Conservation (phyloP, 1,140 invertebrate species). For the Caenorhabditis inopinata region DNA sequence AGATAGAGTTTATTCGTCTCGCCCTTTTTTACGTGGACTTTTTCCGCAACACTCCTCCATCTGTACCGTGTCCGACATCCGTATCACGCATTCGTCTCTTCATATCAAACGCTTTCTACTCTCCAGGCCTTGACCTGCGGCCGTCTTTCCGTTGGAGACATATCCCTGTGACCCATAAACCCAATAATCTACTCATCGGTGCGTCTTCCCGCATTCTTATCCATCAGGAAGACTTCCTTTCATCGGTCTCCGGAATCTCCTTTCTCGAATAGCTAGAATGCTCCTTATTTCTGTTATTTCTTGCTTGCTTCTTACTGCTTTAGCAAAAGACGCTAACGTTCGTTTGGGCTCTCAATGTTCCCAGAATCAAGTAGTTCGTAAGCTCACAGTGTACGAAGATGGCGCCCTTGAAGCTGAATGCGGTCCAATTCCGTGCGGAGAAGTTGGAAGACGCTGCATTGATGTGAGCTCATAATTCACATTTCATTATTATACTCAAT, state of each 20-base stretch:
- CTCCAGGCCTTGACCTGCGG: constrained; percentile 7
- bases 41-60: constrained; percentile 24
- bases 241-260: background rate
- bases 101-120: background rate
- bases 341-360: background rate
- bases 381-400: constrained; percentile 63
- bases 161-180: constrained; percentile 23
- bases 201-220: constrained; percentile 15
- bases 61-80: constrained; percentile 26
- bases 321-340: background rate
- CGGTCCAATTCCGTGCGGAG: constrained; percentile 64
- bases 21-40: constrained; percentile 32
- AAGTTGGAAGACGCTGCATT: constrained; percentile 51
- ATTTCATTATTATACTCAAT: background rate
- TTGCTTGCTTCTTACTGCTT: background rate
- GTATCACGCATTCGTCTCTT: background rate
- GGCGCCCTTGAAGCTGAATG: constrained; percentile 66
- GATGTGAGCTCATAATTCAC: constrained; percentile 36
- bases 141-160: constrained; percentile 10
- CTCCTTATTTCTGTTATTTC: constrained; percentile 1
- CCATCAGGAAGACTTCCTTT: background rate
- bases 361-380: constrained; percentile 11
- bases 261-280: background rate
- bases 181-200: constrained; percentile 30
- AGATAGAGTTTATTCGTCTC: background rate